Base-by-base conservation (phyloP, 2,797 vertebrate genomes). In the Zalophus californianus region DNA sequence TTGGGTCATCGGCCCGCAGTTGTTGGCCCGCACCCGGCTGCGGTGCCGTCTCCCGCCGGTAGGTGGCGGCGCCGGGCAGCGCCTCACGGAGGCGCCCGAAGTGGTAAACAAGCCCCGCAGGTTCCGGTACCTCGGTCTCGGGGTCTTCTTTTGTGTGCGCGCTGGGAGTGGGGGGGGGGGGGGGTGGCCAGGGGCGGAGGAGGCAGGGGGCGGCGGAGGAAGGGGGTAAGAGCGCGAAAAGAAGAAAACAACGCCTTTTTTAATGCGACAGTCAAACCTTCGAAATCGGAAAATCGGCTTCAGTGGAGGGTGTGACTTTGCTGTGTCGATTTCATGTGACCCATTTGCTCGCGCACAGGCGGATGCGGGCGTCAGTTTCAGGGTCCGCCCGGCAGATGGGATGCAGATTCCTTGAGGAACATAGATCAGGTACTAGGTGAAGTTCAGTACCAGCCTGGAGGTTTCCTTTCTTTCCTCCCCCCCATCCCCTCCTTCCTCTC, bases 1-100 rank as follows among this genome's bases (percentile, higher is more conserved):
- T 98, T 98, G 95, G 94, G 95, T 98, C 97, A 98, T 97, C 90
- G 4, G 92, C 91, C 80, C 75, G 85, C 94, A 27, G 90, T 4
- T 11, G 38, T 48, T 44, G 94, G 94, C 95, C 14, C 11, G 89
- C 91, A 9, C 29, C 29, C 12, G 38, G 50, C n/a, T 6, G 82
- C 83, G 68, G 56, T 32, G 75, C 92, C 58, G 41, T 1, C 52
- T 93, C 50, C 54, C 10, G 93, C 94, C 97, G 70, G 32, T 48
- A 96, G 97, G 96, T 97, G 98, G 98, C 96, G 50, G 56, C 83
- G 83, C 84, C 48, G 54, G 25, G 70, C 89, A 90, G 64, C 79
- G 91, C 50, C 96, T 25, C 27, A 23, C 68, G 20, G 88, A 52
- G 94, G 3, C 1, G 73, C 79, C 14, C 0, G 25, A 38, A 56